These are phyloP conservation scores for Drosophila parabipectinata DNA, from an alignment of 1,140 invertebrate genomes.

Conservation along the genomic window DNA sequence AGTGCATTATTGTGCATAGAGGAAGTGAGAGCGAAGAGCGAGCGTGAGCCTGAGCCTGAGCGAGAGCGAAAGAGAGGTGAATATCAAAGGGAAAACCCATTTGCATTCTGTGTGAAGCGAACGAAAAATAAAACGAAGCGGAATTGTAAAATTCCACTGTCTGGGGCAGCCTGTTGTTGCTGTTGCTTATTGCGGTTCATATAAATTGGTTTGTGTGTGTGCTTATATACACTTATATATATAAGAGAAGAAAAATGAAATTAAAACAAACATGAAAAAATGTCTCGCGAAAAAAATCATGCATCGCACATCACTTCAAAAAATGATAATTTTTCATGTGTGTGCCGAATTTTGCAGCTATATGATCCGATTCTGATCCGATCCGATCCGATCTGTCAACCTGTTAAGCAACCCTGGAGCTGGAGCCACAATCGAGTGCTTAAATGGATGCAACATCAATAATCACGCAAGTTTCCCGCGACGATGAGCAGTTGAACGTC, in stretches of 20 bases:
- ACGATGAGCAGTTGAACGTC: conserved; percentile 97
- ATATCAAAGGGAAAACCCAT: conserved; percentile 78
- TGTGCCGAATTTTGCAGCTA: conserved; percentile 59
- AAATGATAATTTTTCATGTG: conserved; percentile 49
- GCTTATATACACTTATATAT: conserved; percentile 11
- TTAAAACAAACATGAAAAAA: conserved; percentile 53
- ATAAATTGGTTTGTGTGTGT: conserved; percentile 35
- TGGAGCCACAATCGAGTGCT: conserved; percentile 85
- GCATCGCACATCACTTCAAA: conserved; percentile 23
- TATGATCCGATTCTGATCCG: background rate
- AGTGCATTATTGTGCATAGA: conserved; percentile 65
- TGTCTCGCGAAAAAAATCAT: conserved; percentile 50
- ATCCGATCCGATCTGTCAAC: conserved; percentile 33
- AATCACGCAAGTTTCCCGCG: conserved; percentile 97
- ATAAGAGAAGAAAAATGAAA: conserved; percentile 25
- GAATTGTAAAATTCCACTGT: conserved; percentile 82
- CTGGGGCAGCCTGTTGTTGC: conserved; percentile 61
- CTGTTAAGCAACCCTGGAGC: conserved; percentile 42
- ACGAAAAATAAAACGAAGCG: conserved; percentile 44
- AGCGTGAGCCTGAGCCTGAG: conserved; percentile 32
- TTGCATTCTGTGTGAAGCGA: conserved; percentile 64
- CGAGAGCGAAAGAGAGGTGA: conserved; percentile 58
- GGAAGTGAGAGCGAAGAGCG: conserved; percentile 20
- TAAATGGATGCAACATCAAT: conserved; percentile 99
- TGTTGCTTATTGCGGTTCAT: conserved; percentile 39